Percentiles rank a stretch among this genome's conserved stretches.
These are phyloP conservation scores for Asobara japonica DNA, from an alignment of 1,140 invertebrate genomes.

Conservation along the genomic window DNA sequence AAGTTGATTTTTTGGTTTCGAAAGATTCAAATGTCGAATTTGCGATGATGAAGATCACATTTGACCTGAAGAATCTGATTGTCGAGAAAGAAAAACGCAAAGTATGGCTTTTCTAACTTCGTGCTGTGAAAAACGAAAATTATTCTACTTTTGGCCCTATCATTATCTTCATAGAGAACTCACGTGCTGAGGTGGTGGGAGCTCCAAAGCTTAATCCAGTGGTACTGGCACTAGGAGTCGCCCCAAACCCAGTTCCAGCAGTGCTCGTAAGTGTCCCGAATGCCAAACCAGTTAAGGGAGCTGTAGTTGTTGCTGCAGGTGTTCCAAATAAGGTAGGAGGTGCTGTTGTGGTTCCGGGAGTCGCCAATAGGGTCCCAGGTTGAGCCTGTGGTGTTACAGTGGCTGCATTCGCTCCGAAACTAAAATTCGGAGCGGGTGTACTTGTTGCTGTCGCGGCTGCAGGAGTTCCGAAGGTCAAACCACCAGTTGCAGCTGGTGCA, in stretches of 20 bases:
- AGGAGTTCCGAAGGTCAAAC: conserved; percentile 40
- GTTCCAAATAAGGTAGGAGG: conserved; percentile 36
- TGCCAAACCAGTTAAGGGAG: conserved; percentile 38
- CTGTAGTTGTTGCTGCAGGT: conserved; percentile 45
- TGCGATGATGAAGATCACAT: too few relatives aligned
- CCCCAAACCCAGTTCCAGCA: conserved; percentile 47
- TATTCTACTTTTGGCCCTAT: too few relatives aligned
- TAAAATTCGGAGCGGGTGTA: conserved; percentile 47
- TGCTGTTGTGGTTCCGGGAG: conserved; percentile 31
- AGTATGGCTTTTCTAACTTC: too few relatives aligned
- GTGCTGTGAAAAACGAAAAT: too few relatives aligned
- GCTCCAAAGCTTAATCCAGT: conserved; percentile 55
- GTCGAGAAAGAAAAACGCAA: too few relatives aligned
- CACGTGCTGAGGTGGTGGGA: conserved; percentile 46
- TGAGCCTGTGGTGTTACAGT: conserved; percentile 37
- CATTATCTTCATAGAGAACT: too few relatives aligned
- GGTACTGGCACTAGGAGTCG: conserved; percentile 39
- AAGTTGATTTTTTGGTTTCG: too few relatives aligned
- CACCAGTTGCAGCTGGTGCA: conserved; percentile 31
- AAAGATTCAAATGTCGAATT: too few relatives aligned
- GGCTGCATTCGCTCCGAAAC: conserved; percentile 46
- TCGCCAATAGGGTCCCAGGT: conserved; percentile 36
- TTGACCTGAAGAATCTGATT: too few relatives aligned
- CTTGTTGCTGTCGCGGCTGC: conserved; percentile 34
- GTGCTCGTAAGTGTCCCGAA: conserved; percentile 43